Base-by-base conservation (phyloP, 23 tunicate species). In the Aplidium turbinatum region DNA sequence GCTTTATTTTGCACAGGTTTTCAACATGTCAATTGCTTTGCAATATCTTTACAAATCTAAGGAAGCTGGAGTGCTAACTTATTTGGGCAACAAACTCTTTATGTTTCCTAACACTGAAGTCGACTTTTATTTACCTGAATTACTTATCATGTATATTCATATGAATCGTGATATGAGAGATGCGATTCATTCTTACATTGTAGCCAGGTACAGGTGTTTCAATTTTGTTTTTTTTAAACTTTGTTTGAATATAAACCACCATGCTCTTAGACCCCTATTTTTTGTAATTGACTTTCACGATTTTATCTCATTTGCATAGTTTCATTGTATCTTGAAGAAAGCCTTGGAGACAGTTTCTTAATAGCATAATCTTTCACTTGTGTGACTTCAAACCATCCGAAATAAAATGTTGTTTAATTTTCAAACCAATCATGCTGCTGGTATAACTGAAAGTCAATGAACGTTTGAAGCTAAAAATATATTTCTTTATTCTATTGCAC, bases 141-240 rank as follows among this genome's bases (percentile, higher is more conserved):
- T 95, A 9, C 91, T 95, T 2, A 82, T 95, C 35, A 80, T 95
- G 80, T 95, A 88, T 56, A 83, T 95, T 68, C 87, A 95, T 70
- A 95, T 90, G 91, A 84, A 88, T 45, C 92, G 89, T 60, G 92
- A 85, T 51, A 95, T 90, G 87, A 65, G 99, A 55, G 95, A 95
- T 25, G 95, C 96, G 21, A 82, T 95, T 30, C 99, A 95, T 63
- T 96, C 99, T 0, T 95, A 88, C 38, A 78, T 95, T 2, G 78
- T 95, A 22, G 47, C 70, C 72, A 82, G 99, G 95, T 93, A 57
- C 29, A 48, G 0, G 11, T 18, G n/a, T n/a, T n/a, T n/a, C n/a
- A n/a, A n/a, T n/a, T n/a, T n/a, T n/a, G n/a, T n/a, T 20, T 13
- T 56, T 16, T 56, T 56, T 16, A 16, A 16, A 16, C 7, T 56